Conservation (phyloP, 2,888 invertebrate species). For the Hoplodrina ambigua region DNA sequence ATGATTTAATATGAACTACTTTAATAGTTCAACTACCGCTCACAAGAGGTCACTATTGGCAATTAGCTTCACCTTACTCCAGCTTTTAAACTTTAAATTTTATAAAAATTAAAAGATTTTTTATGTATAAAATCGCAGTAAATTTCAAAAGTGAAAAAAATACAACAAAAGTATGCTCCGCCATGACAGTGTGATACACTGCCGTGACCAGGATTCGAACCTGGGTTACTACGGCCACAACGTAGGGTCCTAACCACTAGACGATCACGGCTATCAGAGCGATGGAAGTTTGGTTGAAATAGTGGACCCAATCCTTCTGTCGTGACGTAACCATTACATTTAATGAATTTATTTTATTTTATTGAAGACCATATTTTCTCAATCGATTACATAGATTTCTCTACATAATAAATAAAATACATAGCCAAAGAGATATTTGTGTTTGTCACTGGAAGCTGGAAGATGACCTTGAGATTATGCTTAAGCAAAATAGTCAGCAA, state of each 20-base stretch:
- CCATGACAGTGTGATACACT: constrained; percentile 84
- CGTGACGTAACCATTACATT: constrained; percentile 30
- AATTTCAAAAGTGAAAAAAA: background rate
- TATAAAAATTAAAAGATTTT: background rate
- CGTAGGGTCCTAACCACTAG: constrained; percentile 94
- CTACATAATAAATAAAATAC: too few relatives aligned
- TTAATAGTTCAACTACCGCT: background rate
- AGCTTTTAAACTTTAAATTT: too few relatives aligned
- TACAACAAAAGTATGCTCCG: constrained; percentile 70
- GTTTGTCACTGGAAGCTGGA: too few relatives aligned
- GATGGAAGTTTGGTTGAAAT: constrained; percentile 78
- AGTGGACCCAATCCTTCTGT: background rate
- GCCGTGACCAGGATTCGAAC: constrained; percentile 94
- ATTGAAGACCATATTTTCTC: background rate
- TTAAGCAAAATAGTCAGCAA: too few relatives aligned
- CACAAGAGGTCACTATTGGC: constrained; percentile 37
- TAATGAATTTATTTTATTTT: too few relatives aligned
- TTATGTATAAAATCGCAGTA: too few relatives aligned
- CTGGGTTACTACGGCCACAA: constrained; percentile 94
- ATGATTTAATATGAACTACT: background rate
- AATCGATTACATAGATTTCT: background rate
- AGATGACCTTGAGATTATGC: too few relatives aligned
- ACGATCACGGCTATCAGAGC: constrained; percentile 92
- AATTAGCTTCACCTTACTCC: background rate
- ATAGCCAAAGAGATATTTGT: too few relatives aligned